These are phyloP conservation scores for Microplitis mediator DNA, from an alignment of 1,140 invertebrate species.

Conservation along the genomic window DNA sequence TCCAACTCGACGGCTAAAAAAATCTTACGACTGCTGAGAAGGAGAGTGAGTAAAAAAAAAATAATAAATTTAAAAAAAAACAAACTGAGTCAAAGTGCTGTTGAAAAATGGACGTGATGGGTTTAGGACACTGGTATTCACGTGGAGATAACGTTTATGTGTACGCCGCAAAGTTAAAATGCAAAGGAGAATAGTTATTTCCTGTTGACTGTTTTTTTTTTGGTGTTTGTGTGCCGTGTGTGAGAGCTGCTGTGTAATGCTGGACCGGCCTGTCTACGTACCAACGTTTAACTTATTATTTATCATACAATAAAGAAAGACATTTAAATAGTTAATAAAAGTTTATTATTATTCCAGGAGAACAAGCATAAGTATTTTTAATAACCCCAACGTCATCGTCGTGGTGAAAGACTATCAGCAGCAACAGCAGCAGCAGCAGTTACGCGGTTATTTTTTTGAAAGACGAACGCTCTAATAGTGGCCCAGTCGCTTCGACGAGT, in stretches of 20 bases:
- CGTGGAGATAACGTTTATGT: slow-evolving; percentile 22
- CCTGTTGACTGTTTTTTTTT: slow-evolving; percentile 24
- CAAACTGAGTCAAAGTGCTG: not conserved
- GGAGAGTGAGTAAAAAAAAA: too few species aligned
- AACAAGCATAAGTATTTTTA: not conserved
- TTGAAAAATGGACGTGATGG: slow-evolving; percentile 16
- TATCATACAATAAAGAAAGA: not conserved
- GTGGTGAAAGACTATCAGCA: not conserved
- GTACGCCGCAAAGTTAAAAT: slow-evolving; percentile 30
- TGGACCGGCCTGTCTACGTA: slow-evolving; percentile 44
- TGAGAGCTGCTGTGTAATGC: slow-evolving; percentile 16
- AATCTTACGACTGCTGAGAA: too few species aligned
- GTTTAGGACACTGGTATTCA: slow-evolving; percentile 1
- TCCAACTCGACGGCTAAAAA: too few species aligned
- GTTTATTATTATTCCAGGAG: not conserved
- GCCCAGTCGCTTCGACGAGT: not conserved
- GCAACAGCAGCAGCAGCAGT: not conserved
- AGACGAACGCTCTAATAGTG: not conserved
- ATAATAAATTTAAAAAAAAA: not conserved
- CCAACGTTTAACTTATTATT: slow-evolving; percentile 2
- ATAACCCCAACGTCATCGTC: not conserved
- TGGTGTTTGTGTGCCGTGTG: too few species aligned
- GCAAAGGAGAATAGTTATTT: slow-evolving; percentile 40
- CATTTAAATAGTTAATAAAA: not conserved
- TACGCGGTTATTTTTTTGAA: not conserved